Percentiles rank a stretch among this genome's conserved stretches.
Evolutionary conservation across 2,113 vertebrate genomes (phyloP).

Genomic region (Tringa solitaria): DNA sequence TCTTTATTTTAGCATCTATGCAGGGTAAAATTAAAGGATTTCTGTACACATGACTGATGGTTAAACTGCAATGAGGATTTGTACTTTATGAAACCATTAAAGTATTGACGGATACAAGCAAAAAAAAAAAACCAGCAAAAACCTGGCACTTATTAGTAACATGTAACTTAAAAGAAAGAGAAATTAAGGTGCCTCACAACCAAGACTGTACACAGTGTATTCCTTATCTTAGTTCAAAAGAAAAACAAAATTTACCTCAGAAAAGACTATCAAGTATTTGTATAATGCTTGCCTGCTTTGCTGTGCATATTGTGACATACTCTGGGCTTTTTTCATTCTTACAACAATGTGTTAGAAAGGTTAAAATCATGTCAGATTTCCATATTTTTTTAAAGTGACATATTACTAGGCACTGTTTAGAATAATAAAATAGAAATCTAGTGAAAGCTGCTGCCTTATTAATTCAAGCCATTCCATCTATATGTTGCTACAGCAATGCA

Average conservation of each 20-base stretch:
- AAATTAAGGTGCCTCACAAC: not conserved
- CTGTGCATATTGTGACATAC: not conserved
- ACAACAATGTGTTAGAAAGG: not conserved
- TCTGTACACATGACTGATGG: not conserved
- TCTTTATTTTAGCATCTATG: conserved; percentile 20
- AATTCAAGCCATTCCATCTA: not conserved
- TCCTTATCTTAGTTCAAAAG: not conserved
- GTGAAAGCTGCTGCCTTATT: not conserved
- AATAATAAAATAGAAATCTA: not conserved
- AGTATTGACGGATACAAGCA: not conserved
- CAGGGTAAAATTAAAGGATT: conserved; percentile 43
- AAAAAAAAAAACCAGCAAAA: not conserved
- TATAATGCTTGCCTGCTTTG: not conserved
- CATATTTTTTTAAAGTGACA: not conserved
- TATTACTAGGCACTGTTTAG: not conserved
- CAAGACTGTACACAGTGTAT: not conserved
- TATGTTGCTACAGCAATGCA: not conserved
- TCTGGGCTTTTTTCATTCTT: not conserved
- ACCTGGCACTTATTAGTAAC: not conserved
- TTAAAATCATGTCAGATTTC: not conserved
- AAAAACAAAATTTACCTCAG: not conserved
- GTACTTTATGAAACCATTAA: not conserved
- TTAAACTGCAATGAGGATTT: conserved; percentile 34
- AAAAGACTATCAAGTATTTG: not conserved
- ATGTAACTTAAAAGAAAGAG: not conserved